Conservation (phyloP, 2,888 invertebrate genomes). For the Teleiodes luculella region DNA sequence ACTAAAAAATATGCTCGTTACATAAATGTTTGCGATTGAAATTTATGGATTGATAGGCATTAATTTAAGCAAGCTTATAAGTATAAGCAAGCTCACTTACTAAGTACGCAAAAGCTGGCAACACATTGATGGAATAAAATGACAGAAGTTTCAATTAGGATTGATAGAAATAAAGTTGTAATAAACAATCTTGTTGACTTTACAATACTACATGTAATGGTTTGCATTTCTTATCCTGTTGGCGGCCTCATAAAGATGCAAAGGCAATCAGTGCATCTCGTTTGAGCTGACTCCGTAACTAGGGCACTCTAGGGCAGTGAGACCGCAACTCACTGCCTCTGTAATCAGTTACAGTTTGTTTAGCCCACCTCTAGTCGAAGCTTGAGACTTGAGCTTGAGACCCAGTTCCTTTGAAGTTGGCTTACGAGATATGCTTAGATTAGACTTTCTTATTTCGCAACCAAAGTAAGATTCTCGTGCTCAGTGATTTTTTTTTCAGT, state of each 20-base stretch:
- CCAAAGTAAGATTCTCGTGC: background rate
- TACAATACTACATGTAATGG: background rate
- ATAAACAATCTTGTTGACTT: too few species aligned
- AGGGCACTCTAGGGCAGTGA: slow-evolving; percentile 19
- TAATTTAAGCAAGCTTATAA: too few species aligned
- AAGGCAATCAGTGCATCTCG: slow-evolving; percentile 14
- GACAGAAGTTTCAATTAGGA: too few species aligned
- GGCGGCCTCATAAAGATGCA: slow-evolving; percentile 2
- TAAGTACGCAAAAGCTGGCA: too few species aligned
- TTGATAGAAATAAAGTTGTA: too few species aligned
- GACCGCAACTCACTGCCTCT: slow-evolving; percentile 42
- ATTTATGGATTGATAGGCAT: too few species aligned
- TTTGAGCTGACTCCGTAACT: slow-evolving; percentile 28
- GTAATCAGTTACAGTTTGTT: slow-evolving; percentile 55
- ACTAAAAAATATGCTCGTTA: too few species aligned
- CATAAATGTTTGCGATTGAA: too few species aligned
- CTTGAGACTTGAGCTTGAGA: background rate
- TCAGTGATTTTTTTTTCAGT: background rate
- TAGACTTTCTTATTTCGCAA: slow-evolving; percentile 7
- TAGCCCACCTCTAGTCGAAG: slow-evolving; percentile 40
- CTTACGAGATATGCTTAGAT: slow-evolving; percentile 12
- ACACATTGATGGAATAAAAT: too few species aligned
- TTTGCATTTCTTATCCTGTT: background rate
- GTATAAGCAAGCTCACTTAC: too few species aligned
- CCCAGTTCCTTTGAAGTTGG: background rate